Conservation (phyloP, 2,888 invertebrate species). For the Macaria liturata region DNA sequence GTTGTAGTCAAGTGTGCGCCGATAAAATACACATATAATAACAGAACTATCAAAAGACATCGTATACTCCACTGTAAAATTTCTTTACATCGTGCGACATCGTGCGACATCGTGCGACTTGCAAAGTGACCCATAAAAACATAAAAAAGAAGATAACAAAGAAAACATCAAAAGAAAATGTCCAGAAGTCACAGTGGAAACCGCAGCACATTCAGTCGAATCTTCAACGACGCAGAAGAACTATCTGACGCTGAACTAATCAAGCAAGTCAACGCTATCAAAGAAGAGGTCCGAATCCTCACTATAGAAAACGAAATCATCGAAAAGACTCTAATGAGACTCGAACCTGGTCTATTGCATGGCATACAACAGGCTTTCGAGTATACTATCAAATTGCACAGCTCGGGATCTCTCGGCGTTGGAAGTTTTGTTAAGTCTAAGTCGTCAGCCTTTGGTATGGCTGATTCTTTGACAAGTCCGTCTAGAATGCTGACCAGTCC, state of each 20-base stretch:
- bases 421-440: constrained; percentile 60
- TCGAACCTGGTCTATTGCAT: constrained; percentile 71
- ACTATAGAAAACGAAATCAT: constrained; percentile 79
- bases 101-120: too few relatives aligned
- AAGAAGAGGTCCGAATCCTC: constrained; percentile 56
- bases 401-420: constrained; percentile 48
- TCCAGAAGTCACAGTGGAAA: constrained; percentile 34
- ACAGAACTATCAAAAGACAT: too few relatives aligned
- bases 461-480: constrained; percentile 53
- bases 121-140: too few relatives aligned
- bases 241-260: constrained; percentile 61
- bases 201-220: constrained; percentile 54
- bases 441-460: constrained; percentile 50
- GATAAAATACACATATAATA: too few relatives aligned
- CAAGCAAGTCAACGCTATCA: constrained; percentile 60
- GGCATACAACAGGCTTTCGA: constrained; percentile 73
- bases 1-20: too few relatives aligned
- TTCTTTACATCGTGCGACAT: too few relatives aligned
- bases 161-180: constrained; percentile 18
- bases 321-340: constrained; percentile 69
- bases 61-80: too few relatives aligned
- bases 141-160: too few relatives aligned
- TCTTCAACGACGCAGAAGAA: constrained; percentile 54
- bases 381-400: constrained; percentile 60
- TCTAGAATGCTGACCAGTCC: constrained; percentile 54